A percentile compares a stretch with the other conserved stretches of the same genome.
These are phyloP conservation scores for Penaeus indicus DNA, from an alignment of 1,140 invertebrate genomes.

Conservation along the genomic window DNA sequence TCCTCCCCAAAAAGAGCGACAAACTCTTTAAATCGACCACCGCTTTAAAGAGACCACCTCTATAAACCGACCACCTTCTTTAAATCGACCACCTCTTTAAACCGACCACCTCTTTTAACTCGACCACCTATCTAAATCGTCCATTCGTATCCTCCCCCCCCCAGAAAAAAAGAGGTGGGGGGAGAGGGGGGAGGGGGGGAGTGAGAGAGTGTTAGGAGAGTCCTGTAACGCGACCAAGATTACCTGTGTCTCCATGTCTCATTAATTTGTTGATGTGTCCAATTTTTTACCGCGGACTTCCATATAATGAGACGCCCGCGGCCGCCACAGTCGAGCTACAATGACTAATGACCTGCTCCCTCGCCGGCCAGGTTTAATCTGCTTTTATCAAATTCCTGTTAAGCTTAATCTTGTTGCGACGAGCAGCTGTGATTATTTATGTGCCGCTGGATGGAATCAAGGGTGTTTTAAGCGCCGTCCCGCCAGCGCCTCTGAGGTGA, in stretches of 20 bases:
- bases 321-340: background rate
- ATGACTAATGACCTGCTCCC: constrained; percentile 11
- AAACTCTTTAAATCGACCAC: too few species aligned
- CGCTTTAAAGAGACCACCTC: too few species aligned
- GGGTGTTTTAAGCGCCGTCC: background rate
- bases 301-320: constrained; percentile 12
- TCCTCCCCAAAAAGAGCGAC: too few species aligned
- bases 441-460: background rate
- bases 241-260: constrained; percentile 37
- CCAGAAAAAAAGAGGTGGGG: too few species aligned
- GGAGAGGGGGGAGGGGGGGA: too few species aligned
- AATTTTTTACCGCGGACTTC: constrained; percentile 26
- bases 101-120: too few species aligned
- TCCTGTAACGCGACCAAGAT: constrained; percentile 14
- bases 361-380: constrained; percentile 15
- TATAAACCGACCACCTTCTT: too few species aligned
- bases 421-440: constrained; percentile 36
- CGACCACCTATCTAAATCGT: too few species aligned
- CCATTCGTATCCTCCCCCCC: too few species aligned
- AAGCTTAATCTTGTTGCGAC: constrained; percentile 31
- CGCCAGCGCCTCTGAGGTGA: background rate
- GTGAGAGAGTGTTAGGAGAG: too few species aligned
- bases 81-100: too few species aligned
- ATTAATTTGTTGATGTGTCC: constrained; percentile 44
- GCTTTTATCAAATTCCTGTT: constrained; percentile 51